Evolutionary conservation across 2,888 invertebrate genomes (phyloP), one percentile per base, ranked within the genome.

Genomic region (Clusia tigrina): DNA sequence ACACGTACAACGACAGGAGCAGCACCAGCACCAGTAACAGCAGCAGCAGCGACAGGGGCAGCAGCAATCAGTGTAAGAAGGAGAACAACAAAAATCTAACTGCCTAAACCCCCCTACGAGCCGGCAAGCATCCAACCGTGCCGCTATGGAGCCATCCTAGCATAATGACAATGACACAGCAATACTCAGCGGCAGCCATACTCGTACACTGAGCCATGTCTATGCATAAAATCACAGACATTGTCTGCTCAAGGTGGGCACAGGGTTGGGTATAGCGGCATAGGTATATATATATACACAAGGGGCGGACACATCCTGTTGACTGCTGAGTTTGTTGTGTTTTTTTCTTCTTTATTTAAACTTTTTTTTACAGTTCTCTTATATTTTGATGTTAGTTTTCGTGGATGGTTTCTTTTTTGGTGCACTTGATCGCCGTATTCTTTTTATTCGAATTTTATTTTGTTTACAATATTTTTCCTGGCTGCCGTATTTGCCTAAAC

Each of bases 101-200:
- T n/a, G n/a, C n/a, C n/a, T n/a, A n/a, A n/a, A n/a, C n/a, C n/a
- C n/a, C n/a, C n/a, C n/a, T n/a, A n/a, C n/a, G n/a, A n/a, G n/a
- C n/a, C n/a, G n/a, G n/a, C n/a, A n/a, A n/a, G 25, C 24, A 25
- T 51, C 20, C 20, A 20, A 20, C 23, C 23, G 52, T 52, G 18
- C 23, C 23, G 23, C 17, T 48, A 17, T 48, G n/a, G n/a, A n/a
- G n/a, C 20, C 26, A 9, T 25, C 32, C 32, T 26, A 2, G 17
- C 37, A 54, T 68, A 63, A 63, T 77, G 77, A 74, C 77, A 77
- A 73, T 75, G 75, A 69, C 52, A 58, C 25, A 51, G 58, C 58
- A 10, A 12, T 20, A 20, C 26, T 17, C 42, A 48, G n/a, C n/a
- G 20, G 48, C 42, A 42, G 42, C 15, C 42, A 15, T 17, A 42